Base-by-base conservation (phyloP, 2,797 vertebrate genomes). In the Characodon lateralis region DNA sequence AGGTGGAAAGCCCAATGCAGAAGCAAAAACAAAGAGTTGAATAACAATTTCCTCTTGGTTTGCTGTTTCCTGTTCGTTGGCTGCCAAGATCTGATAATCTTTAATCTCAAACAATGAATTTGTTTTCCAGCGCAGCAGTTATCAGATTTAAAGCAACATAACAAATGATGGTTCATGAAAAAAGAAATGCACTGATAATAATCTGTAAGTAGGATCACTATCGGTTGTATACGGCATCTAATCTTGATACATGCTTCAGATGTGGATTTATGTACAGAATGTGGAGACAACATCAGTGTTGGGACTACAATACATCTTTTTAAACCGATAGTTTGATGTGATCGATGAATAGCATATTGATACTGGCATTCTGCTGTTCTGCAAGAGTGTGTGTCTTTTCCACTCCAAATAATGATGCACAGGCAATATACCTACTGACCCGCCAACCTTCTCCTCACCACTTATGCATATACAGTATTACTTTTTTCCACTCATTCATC, bases 311-410 rank as follows among this genome's bases (percentile, higher is more conserved):
- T 88, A 78, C 84, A 91, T 90, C 82, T 83, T 63, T 88, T 69
- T 88, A 77, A 80, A 43, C 58, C 92, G 91, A 93, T 91, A 87
- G 89, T 91, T 39, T 28, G 80, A 76, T 53, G 53, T 93, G 90
- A 93, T 91, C 85, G 90, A 93, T 94, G 86, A 93, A 87, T 59
- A 88, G 82, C 87, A 88, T 89, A 92, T 90, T 87, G 82, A 71
- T 26, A 65, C 65, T 65, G 81, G 77, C 59, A 74, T 87, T 79
- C 83, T 82, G 73, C 76, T 75, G 71, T 77, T 80, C 78, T 71
- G 39, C 1, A 0, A 50, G 4, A 72, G 43, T 71, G 61, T 53
- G 70, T 51, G 50, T 50, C 50, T 70, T 83, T 80, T 82, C 56
- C 81, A 77, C 77, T 83, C 86, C 81, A 68, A 78, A 73, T 28